Percentiles rank a stretch among this genome's conserved stretches.
phyloP scores from a whole-genome alignment of 2,888 invertebrate genomes.

The Ophion obscuratus region DNA sequence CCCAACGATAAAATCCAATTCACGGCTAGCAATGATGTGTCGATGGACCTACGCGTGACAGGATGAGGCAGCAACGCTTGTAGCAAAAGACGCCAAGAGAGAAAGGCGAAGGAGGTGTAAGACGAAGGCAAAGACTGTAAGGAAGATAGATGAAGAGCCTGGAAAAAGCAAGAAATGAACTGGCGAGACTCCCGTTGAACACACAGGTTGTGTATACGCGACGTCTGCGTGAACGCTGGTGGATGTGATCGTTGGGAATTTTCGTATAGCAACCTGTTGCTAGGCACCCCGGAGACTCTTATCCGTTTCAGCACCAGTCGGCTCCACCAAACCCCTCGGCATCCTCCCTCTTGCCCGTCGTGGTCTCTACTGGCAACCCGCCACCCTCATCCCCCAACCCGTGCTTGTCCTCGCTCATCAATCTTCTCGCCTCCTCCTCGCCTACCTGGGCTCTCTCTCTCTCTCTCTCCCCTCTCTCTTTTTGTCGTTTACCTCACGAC shows the following conservation, averaged over 20 bases:
- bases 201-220: background rate
- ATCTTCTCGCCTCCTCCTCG: conserved; percentile 10
- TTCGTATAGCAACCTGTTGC: conserved; percentile 82
- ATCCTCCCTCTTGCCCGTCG: conserved; percentile 36
- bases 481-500: background rate
- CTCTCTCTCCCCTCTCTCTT: background rate
- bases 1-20: background rate
- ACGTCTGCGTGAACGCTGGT: background rate
- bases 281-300: conserved; percentile 80
- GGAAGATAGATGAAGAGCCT: conserved; percentile 35
- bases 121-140: background rate
- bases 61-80: background rate
- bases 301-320: conserved; percentile 69
- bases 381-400: conserved; percentile 5
- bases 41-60: background rate
- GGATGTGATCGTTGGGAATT: conserved; percentile 70
- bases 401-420: conserved; percentile 13
- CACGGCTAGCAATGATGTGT: background rate
- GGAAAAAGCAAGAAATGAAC: conserved; percentile 39
- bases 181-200: conserved; percentile 25
- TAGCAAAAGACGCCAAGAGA: background rate
- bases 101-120: background rate
- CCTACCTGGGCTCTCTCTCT: background rate
- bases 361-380: conserved; percentile 58
- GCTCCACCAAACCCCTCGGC: conserved; percentile 57